Conservation (phyloP, 2,797 vertebrate species). For the Arrhamphus sclerolepis region DNA sequence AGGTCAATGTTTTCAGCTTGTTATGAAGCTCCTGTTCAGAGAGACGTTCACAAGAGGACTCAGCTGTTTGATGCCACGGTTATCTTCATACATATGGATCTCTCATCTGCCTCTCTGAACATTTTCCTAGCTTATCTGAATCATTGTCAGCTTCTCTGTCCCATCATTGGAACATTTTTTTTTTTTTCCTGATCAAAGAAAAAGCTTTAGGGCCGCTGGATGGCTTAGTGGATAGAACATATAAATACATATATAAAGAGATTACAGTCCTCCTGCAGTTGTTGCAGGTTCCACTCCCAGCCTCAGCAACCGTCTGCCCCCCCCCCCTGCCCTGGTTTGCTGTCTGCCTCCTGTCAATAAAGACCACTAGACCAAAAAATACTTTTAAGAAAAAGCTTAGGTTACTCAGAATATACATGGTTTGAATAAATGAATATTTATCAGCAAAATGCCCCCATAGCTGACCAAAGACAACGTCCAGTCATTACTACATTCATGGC, state of each 20-base stretch:
- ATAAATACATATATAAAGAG: too few relatives aligned
- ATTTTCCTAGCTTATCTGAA: slow-evolving; percentile 54
- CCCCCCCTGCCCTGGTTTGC: too few relatives aligned
- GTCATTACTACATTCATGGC: neutral
- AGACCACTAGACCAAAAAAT: too few relatives aligned
- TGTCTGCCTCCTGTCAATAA: too few relatives aligned
- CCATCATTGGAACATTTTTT: slow-evolving; percentile 47
- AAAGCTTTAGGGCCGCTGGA: too few relatives aligned
- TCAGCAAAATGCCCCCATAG: slow-evolving; percentile 8
- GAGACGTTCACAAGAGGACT: slow-evolving; percentile 47
- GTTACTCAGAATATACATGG: slow-evolving; percentile 4
- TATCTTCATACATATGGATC: slow-evolving; percentile 62
- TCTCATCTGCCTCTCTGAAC: slow-evolving; percentile 41
- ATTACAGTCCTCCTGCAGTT: too few relatives aligned
- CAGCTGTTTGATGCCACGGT: slow-evolving; percentile 52
- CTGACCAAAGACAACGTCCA: slow-evolving; percentile 2
- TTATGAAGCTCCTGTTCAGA: slow-evolving; percentile 41
- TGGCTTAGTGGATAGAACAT: too few relatives aligned
- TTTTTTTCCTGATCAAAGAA: slow-evolving; percentile 21
- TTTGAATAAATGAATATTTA: slow-evolving; percentile 28
- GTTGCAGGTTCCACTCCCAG: too few relatives aligned
- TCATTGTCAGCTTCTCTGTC: slow-evolving; percentile 46
- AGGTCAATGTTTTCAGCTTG: slow-evolving; percentile 34
- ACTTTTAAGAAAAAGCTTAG: slow-evolving; percentile 38
- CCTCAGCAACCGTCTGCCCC: too few relatives aligned